phyloP scores from a whole-genome alignment of 2,797 vertebrate genomes.

The Morus bassanus region DNA sequence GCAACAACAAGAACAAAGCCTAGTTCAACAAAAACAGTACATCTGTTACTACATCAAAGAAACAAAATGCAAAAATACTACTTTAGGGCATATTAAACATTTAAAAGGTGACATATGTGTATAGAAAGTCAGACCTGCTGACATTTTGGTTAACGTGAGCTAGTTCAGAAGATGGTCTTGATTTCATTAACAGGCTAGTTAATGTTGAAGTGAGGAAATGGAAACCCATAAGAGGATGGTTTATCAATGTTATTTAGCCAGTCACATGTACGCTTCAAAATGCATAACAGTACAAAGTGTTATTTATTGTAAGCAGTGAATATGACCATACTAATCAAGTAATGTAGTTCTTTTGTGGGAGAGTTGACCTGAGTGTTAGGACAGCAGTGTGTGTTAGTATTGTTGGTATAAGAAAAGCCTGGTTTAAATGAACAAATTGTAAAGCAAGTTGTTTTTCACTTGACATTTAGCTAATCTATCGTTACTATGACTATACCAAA shows the following conservation, averaged over 20 bases:
- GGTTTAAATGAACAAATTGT: background rate
- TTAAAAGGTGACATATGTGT: conserved; percentile 58
- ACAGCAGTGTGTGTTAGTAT: background rate
- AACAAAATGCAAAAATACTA: conserved; percentile 63
- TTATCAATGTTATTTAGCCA: background rate
- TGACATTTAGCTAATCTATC: background rate
- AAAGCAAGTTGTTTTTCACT: conserved; percentile 11
- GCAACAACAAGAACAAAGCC: conserved; percentile 10
- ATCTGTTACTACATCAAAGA: conserved; percentile 67
- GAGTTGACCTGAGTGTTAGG: background rate
- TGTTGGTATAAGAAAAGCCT: background rate
- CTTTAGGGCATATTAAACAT: conserved; percentile 69
- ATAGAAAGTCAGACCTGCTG: conserved; percentile 50
- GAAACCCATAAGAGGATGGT: background rate
- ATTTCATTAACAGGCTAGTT: conserved; percentile 9
- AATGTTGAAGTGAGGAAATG: conserved; percentile 16
- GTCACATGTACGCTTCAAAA: background rate
- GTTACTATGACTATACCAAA: background rate
- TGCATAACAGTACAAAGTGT: background rate
- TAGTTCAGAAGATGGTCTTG: conserved; percentile 16
- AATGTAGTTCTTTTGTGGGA: background rate
- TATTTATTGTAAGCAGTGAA: background rate
- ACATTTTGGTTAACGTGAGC: conserved; percentile 42
- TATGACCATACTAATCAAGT: background rate
- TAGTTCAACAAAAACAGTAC: conserved; percentile 40